Conservation (phyloP, 2,113 vertebrate species). For the Lampris megalopsis region DNA sequence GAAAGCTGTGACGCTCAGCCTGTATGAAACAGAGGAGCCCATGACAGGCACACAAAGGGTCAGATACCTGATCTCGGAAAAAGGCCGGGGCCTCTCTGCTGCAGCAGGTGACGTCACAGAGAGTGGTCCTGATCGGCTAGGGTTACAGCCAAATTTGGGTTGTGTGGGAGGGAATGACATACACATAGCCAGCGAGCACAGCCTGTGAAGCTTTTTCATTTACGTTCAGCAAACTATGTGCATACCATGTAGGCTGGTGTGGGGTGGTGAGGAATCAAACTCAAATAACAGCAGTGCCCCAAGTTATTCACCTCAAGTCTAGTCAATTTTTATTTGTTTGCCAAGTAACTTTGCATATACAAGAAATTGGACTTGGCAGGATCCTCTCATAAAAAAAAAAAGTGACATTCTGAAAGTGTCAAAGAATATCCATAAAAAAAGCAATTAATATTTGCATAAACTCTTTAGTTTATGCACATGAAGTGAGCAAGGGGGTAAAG, state of each 20-base stretch:
- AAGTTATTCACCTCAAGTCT: too few species aligned
- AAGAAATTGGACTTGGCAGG: too few species aligned
- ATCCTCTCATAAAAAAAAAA: too few species aligned
- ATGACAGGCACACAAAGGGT: constrained; percentile 61
- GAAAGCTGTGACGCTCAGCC: constrained; percentile 11
- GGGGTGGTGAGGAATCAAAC: not conserved
- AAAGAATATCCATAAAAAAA: too few species aligned
- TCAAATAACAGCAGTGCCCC: too few species aligned
- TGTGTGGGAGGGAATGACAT: constrained; percentile 45
- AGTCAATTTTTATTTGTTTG: too few species aligned
- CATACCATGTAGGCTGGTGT: not conserved
- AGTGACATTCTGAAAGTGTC: too few species aligned
- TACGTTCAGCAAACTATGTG: constrained; percentile 3
- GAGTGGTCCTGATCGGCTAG: constrained; percentile 45
- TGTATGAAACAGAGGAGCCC: constrained; percentile 1
- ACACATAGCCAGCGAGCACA: not conserved
- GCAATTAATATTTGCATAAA: too few species aligned
- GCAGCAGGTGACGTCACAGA: constrained; percentile 47
- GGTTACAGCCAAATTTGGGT: constrained; percentile 73
- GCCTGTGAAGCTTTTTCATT: constrained; percentile 12
- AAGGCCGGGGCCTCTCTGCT: constrained; percentile 45
- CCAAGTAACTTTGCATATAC: too few species aligned
- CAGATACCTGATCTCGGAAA: constrained; percentile 81
- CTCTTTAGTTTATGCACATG: too few species aligned
- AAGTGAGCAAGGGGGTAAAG: too few species aligned